A percentile compares a stretch with the other conserved stretches of the same genome.
Evolutionary conservation across 1,140 invertebrate species (phyloP).

Genomic region (Rhagoletis zephyria): DNA sequence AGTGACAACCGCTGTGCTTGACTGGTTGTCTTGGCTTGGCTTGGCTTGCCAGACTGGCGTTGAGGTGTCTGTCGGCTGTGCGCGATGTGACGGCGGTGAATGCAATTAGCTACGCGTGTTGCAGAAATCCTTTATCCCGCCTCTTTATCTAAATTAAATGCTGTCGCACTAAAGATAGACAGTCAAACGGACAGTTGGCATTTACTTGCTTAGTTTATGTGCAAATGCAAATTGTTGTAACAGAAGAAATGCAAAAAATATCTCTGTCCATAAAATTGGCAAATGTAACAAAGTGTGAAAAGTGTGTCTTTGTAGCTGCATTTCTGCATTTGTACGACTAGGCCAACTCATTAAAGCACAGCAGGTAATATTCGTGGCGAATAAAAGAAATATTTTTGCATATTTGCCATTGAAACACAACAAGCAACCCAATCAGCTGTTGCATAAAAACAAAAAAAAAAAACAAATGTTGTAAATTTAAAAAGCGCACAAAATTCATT

Average conservation of each 20-base stretch:
- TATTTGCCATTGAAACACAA: not conserved
- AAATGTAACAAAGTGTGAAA: not conserved
- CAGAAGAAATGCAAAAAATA: not conserved
- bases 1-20: slow-evolving; percentile 31
- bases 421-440: slow-evolving; percentile 1
- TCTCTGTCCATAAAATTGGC: not conserved
- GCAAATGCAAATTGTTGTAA: not conserved
- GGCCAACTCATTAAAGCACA: not conserved
- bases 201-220: slow-evolving; percentile 3
- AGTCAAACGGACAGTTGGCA: not conserved
- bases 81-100: not conserved
- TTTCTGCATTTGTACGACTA: not conserved
- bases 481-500: slow-evolving; percentile 20
- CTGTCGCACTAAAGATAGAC: not conserved
- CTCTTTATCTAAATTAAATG: slow-evolving; percentile 38
- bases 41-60: not conserved
- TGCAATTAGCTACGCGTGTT: slow-evolving; percentile 25
- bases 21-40: too few relatives aligned
- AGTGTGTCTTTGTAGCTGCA: not conserved
- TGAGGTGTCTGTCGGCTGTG: not conserved
- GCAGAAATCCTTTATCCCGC: not conserved
- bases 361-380: not conserved
- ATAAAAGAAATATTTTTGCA: slow-evolving; percentile 2
- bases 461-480: not conserved
- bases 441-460: not conserved